A percentile compares a stretch with the other conserved stretches of the same genome.
phyloP scores from a whole-genome alignment of 2,888 invertebrate genomes.

The Dicyrtoma fusca region DNA sequence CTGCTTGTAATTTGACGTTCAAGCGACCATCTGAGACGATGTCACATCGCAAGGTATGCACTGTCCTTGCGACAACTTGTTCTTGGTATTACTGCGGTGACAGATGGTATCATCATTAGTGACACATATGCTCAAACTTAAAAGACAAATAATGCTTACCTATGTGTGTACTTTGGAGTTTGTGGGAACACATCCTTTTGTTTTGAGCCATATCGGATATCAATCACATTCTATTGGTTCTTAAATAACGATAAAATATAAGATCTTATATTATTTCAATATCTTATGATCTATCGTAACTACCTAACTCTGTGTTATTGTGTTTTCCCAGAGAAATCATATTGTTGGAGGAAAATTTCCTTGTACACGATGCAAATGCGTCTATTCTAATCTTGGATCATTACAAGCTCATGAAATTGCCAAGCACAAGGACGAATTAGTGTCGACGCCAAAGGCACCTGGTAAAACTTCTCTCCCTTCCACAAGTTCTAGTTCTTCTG shows the following conservation, averaged over 20 bases:
- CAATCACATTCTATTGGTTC: too few species aligned
- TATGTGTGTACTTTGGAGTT: too few species aligned
- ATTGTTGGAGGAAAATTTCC: conserved; percentile 31
- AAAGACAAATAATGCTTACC: background rate
- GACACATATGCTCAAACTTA: background rate
- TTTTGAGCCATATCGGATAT: too few species aligned
- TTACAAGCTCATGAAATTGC: conserved; percentile 23
- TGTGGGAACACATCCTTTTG: too few species aligned
- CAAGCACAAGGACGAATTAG: conserved; percentile 6
- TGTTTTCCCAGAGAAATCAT: conserved; percentile 26
- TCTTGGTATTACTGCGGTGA: too few species aligned
- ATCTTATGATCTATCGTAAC: too few species aligned
- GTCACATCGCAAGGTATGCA: conserved; percentile 34
- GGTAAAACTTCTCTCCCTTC: too few species aligned
- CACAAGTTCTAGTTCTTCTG: background rate
- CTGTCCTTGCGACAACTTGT: too few species aligned
- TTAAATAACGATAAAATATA: too few species aligned
- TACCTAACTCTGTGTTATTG: background rate
- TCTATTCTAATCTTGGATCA: conserved; percentile 9
- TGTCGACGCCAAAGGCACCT: too few species aligned
- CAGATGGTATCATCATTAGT: too few species aligned
- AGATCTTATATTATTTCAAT: too few species aligned
- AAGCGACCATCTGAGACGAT: conserved; percentile 28
- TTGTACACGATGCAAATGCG: conserved; percentile 30
- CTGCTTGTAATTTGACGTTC: conserved; percentile 23